phyloP scores from a whole-genome alignment of 2,888 invertebrate genomes.

The Xylota sylvarum region DNA sequence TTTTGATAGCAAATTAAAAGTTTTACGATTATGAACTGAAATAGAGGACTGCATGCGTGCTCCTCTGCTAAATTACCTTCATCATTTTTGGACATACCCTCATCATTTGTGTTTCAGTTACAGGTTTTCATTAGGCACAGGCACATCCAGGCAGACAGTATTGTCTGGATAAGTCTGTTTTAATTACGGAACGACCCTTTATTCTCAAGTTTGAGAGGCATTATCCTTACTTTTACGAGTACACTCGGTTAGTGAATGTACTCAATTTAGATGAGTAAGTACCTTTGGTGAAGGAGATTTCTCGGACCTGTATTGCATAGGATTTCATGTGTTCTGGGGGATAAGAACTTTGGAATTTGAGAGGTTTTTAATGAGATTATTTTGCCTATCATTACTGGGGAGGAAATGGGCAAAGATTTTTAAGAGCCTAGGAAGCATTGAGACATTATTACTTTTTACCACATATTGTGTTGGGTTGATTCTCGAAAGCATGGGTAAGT shows the following conservation, averaged over 20 bases:
- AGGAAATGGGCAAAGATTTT: not conserved
- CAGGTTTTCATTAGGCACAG: slow-evolving; percentile 39
- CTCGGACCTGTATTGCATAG: slow-evolving; percentile 12
- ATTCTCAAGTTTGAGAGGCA: slow-evolving; percentile 23
- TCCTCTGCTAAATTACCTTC: slow-evolving; percentile 51
- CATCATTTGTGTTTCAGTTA: slow-evolving; percentile 42
- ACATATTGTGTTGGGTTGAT: slow-evolving; percentile 7
- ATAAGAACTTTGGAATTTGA: slow-evolving; percentile 6
- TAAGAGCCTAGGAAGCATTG: not conserved
- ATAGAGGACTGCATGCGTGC: slow-evolving; percentile 52
- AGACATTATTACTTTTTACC: slow-evolving; percentile 20
- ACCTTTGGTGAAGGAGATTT: slow-evolving; percentile 24
- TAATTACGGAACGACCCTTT: slow-evolving; percentile 59
- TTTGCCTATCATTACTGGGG: slow-evolving; percentile 1
- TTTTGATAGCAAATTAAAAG: slow-evolving; percentile 70
- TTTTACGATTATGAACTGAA: slow-evolving; percentile 70
- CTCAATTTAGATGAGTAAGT: slow-evolving; percentile 31
- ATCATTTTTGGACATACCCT: slow-evolving; percentile 54
- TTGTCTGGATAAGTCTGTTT: slow-evolving; percentile 42
- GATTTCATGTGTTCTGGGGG: not conserved
- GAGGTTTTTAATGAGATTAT: slow-evolving; percentile 31
- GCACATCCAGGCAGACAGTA: not conserved
- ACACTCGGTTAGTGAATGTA: slow-evolving; percentile 30
- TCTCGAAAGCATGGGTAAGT: not conserved
- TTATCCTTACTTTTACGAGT: slow-evolving; percentile 66